Evolutionary conservation across 2,797 vertebrate species (phyloP), one percentile per base, ranked within the genome.

Genomic region (Coranthus polyacanthus): DNA sequence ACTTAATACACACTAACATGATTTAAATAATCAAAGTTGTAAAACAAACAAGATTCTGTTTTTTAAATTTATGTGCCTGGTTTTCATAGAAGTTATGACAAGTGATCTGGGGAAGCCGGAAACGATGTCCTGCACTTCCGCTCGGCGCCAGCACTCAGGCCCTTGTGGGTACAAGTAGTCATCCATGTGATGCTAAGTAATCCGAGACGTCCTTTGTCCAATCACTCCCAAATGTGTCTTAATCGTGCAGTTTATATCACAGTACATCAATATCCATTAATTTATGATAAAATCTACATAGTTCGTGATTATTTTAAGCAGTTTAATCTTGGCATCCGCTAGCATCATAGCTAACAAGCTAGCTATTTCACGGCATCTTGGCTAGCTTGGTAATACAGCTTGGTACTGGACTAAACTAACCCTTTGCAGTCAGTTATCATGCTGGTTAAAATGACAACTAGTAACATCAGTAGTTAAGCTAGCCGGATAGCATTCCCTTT

Each of bases 1-100:
- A 51, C 11, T 41, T 51, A 62, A 62, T 12, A 61, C 45, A 12
- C 29, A 61, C 29, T 20, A 61, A 61, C 10, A 29, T 61, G 34
- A 20, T 61, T 61, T 61, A 39, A 49, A 54, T 55, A 55, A 20
- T 18, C n/a, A 32, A 7, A 41, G 20, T 5, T 55, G 21, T 41
- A 37, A 32, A 55, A 41, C 52, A 55, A 55, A 32, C 13, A 41
- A 26, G 37, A 54, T 55, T 55, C 1, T 18, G 18, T 41, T 26
- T 41, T 17, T 55, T 55, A 26, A 41, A 47, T 47, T 15, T 47
- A 26, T 26, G 45, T 15, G 45, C 26, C 10, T 47, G 45, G 22
- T 47, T 24, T 11, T n/a, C 45, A 47, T 47, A 8, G 20, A 39
- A 24, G 22, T 55, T 29, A 29, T 29, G 26, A 29, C 1, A 29